phyloP scores from a whole-genome alignment of 1,140 invertebrate genomes.

The Drusus annulatus region DNA sequence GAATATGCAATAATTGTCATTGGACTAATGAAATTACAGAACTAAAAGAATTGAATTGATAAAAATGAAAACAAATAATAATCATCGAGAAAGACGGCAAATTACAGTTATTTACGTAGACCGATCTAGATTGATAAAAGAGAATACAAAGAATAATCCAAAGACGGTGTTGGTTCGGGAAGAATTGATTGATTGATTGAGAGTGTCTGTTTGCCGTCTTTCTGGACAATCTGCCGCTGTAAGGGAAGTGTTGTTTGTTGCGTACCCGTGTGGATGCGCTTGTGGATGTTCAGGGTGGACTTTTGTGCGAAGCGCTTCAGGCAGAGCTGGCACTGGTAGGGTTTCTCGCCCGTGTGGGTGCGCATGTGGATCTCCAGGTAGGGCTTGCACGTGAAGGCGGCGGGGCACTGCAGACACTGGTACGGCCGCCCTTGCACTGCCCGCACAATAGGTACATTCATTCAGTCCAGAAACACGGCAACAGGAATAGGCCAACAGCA shows the following conservation, averaged over 20 bases:
- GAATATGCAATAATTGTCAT: no score
- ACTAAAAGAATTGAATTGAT: background rate
- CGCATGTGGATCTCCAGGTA: slow-evolving; percentile 84
- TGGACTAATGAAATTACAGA: no score
- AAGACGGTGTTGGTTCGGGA: slow-evolving; percentile 18
- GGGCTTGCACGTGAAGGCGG: slow-evolving; percentile 80
- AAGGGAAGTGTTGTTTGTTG: slow-evolving; percentile 2
- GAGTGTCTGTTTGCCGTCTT: slow-evolving; percentile 47
- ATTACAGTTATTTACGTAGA: background rate
- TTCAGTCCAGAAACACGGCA: slow-evolving; percentile 43
- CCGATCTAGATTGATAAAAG: background rate
- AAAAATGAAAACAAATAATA: background rate
- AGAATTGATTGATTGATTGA: background rate
- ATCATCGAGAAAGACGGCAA: slow-evolving; percentile 53
- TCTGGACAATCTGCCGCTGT: slow-evolving; percentile 51
- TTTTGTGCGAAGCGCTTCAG: slow-evolving; percentile 80
- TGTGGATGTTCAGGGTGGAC: slow-evolving; percentile 82
- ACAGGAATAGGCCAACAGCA: background rate
- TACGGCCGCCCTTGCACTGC: slow-evolving; percentile 76
- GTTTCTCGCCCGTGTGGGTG: slow-evolving; percentile 81
- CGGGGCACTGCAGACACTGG: slow-evolving; percentile 81
- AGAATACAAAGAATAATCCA: slow-evolving; percentile 51
- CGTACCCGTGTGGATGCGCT: slow-evolving; percentile 79
- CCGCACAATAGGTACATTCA: slow-evolving; percentile 58
- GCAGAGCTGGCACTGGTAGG: slow-evolving; percentile 81